Evolutionary conservation across 1,140 invertebrate genomes (phyloP).

Genomic region (Patella vulgata): DNA sequence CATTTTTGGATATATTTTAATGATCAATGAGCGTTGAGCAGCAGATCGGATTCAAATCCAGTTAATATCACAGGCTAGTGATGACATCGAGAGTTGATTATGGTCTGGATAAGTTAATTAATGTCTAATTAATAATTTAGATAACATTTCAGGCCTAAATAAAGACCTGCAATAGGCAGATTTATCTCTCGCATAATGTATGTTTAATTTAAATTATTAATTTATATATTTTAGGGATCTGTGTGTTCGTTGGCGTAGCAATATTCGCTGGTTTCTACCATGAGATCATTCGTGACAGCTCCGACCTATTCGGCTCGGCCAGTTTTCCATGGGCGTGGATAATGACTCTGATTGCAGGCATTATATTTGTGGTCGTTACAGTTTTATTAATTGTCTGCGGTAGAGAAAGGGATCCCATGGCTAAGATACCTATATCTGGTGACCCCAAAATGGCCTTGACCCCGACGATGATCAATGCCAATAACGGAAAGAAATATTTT

Average conservation of each 20-base stretch:
- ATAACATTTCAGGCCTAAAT: too few relatives aligned
- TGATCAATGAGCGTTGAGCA: too few relatives aligned
- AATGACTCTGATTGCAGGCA: constrained; percentile 18
- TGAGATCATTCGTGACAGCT: constrained; percentile 15
- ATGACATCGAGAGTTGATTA: too few relatives aligned
- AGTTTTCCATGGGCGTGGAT: constrained; percentile 27
- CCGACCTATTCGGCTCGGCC: not conserved
- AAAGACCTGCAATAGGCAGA: too few relatives aligned
- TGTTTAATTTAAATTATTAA: too few relatives aligned
- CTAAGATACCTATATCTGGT: constrained; percentile 26
- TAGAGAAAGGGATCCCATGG: constrained; percentile 1
- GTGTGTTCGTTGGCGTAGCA: constrained; percentile 12
- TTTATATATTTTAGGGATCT: constrained; percentile 16
- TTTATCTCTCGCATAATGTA: too few relatives aligned
- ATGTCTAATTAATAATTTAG: too few relatives aligned
- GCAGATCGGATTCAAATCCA: too few relatives aligned
- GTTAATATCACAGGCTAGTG: too few relatives aligned
- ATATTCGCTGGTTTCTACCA: constrained; percentile 21
- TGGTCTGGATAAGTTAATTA: too few relatives aligned
- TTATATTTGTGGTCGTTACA: constrained; percentile 20
- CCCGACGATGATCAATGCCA: constrained; percentile 10
- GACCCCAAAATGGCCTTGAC: constrained; percentile 24
- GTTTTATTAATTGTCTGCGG: constrained; percentile 14
- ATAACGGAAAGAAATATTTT: constrained; percentile 23
- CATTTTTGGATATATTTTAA: too few relatives aligned